phyloP scores from a whole-genome alignment of 2,797 vertebrate species.

The Poecilia velifera region DNA sequence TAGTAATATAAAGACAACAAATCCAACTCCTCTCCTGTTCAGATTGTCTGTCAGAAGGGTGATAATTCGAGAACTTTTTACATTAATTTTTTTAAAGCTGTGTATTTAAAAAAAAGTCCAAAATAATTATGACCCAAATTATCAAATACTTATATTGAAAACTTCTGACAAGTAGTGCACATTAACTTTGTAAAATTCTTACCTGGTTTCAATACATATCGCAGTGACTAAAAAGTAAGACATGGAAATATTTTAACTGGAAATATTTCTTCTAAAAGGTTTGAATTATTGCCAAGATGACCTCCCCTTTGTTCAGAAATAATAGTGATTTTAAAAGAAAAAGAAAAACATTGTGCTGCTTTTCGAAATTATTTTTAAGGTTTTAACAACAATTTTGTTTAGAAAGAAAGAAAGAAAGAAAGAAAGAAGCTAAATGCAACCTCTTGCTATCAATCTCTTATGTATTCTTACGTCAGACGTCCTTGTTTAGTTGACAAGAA shows the following conservation, averaged over 20 bases:
- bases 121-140: neutral
- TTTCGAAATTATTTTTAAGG: neutral
- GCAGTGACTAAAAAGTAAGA: neutral
- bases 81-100: neutral
- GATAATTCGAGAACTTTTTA: neutral
- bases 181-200: neutral
- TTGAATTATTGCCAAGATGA: neutral
- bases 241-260: neutral
- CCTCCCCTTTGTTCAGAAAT: neutral
- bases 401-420: no score
- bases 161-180: neutral
- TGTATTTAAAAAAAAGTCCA: neutral
- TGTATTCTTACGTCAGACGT: neutral
- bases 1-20: neutral
- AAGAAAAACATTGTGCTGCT: neutral
- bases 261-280: neutral
- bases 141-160: neutral
- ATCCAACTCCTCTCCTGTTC: neutral
- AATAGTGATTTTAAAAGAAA: neutral
- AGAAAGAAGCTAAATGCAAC: conserved; percentile 41
- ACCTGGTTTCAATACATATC: neutral
- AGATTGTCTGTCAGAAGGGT: neutral
- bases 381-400: neutral
- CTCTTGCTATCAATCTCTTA: neutral
- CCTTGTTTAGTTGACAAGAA: conserved; percentile 29